Evolutionary conservation across 2,113 vertebrate species (phyloP).

Genomic region (Neogale vison): DNA sequence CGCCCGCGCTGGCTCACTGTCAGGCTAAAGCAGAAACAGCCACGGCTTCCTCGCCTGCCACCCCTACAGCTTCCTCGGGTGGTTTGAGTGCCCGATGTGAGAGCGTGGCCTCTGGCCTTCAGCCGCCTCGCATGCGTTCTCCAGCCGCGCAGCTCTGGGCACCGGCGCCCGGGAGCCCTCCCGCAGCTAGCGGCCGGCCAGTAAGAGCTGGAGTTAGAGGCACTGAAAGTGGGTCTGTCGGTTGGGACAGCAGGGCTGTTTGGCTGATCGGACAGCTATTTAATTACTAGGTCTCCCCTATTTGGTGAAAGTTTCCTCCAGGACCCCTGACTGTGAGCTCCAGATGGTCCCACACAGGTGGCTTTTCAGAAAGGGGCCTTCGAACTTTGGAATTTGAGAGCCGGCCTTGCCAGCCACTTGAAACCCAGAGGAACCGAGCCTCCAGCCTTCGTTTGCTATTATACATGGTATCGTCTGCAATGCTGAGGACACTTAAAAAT

Average conservation of each 20-base stretch:
- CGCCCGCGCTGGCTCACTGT: neutral
- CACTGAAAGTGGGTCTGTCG: neutral
- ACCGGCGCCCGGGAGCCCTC: neutral
- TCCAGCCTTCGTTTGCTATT: constrained; percentile 72
- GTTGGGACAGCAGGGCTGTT: constrained; percentile 9
- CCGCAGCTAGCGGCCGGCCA: neutral
- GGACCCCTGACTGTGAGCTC: neutral
- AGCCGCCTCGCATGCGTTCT: neutral
- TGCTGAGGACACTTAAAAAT: constrained; percentile 83
- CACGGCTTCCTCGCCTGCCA: neutral
- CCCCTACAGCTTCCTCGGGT: neutral
- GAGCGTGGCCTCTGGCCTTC: neutral
- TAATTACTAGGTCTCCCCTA: neutral
- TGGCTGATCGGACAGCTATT: constrained; percentile 58
- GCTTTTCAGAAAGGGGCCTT: constrained; percentile 50
- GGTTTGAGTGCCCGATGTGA: neutral
- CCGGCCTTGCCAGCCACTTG: constrained; percentile 44
- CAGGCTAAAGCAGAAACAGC: neutral
- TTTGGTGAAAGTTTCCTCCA: constrained; percentile 1
- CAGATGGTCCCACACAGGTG: neutral
- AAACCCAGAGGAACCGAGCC: constrained; percentile 24
- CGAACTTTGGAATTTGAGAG: constrained; percentile 47
- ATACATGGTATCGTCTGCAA: constrained; percentile 78
- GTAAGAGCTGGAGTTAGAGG: neutral
- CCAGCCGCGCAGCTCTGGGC: neutral